Evolutionary conservation across 2,888 invertebrate genomes (phyloP), one percentile per base, ranked within the genome.

Genomic region (Trichogramma dendrolimi): DNA sequence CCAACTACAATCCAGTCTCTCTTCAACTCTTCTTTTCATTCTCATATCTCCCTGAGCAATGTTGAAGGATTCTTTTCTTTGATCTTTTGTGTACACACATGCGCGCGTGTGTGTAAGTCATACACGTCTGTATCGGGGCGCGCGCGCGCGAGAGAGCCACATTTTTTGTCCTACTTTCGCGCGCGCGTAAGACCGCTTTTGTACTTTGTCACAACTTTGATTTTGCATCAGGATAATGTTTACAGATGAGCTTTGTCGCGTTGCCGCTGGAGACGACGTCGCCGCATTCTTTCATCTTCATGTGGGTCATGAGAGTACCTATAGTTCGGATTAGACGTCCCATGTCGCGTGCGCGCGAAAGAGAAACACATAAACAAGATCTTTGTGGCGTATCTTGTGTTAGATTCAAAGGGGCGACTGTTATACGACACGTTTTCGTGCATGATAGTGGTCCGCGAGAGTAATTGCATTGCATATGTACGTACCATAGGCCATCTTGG

Each of bases 401-500:
- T 27, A 2, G 27, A 27, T 27, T 27, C 27, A 27, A 27, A 27
- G 3, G 1, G 27, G 2, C 27, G 27, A 27, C 27, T 27, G 0
- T 27, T 27, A 27, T 27, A 27, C 27, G 27, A 27, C 27, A 27
- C 2, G 27, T 2, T 27, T 27, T 27, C 27, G 27, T 27, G 27
- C 27, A 27, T 27, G 27, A 27, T 2, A 27, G 27, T 27, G 27
- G 2, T 27, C 27, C 27, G 27, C 27, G 27, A 27, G 27, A 27
- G 27, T 27, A 27, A 27, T 27, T 27, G 27, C 27, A 27, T 27
- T 27, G 8, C n/a, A 4, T 40, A 38, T 6, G 42, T 52, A 62
- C 72, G 69, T 65, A 78, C 78, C 78, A 67, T 77, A 77, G 40
- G 73, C 74, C 49, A 74, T 72, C 67, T 78, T 78, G 8, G 76